Conservation (phyloP, 2,113 vertebrate genomes). For the Halichoerus grypus region DNA sequence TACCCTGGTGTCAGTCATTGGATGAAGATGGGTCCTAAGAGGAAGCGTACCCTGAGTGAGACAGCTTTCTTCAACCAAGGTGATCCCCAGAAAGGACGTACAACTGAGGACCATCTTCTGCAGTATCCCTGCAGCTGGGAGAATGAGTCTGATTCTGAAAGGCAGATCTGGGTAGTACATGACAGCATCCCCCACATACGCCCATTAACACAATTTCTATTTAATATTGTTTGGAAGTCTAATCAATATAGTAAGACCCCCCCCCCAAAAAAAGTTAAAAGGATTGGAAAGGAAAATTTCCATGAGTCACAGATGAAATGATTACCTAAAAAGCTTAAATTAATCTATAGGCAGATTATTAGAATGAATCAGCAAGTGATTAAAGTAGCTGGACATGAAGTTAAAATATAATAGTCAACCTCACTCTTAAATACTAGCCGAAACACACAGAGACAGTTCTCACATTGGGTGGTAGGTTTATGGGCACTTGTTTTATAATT, state of each 20-base stretch:
- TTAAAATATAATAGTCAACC: not conserved
- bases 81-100: not conserved
- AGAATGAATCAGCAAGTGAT: conserved; percentile 14
- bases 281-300: not conserved
- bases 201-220: not conserved
- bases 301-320: not conserved
- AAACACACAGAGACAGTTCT: conserved; percentile 16
- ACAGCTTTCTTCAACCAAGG: not conserved
- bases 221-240: not conserved
- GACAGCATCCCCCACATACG: not conserved
- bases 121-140: not conserved
- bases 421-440: not conserved
- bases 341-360: not conserved
- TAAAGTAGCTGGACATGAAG: not conserved
- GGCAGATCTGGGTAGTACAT: no score
- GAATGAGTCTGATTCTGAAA: not conserved
- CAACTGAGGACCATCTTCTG: not conserved
- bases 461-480: not conserved
- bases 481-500: not conserved
- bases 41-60: not conserved
- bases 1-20: not conserved
- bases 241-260: not conserved
- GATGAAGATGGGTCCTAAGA: not conserved
- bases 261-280: not conserved
- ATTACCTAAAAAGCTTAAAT: not conserved